Conservation (phyloP, 2,113 vertebrate species). For the Protobothrops flavoviridis region DNA sequence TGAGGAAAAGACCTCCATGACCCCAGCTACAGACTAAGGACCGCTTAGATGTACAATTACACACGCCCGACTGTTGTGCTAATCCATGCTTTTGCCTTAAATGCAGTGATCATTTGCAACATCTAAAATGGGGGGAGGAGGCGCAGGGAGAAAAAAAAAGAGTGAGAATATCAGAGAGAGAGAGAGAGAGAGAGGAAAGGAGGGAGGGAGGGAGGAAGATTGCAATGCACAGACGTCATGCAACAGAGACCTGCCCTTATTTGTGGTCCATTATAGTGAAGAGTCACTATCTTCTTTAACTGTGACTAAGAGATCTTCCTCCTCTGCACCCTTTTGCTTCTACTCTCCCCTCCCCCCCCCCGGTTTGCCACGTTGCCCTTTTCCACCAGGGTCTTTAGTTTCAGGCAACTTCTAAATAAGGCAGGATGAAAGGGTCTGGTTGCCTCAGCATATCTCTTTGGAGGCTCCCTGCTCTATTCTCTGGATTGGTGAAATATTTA, state of each 20-base stretch:
- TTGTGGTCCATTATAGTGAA: slow-evolving; percentile 46
- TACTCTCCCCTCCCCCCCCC: slow-evolving; percentile 36
- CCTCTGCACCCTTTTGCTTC: slow-evolving; percentile 49
- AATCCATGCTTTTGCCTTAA: slow-evolving; percentile 57
- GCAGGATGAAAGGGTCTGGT: slow-evolving; percentile 57
- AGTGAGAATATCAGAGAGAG: background rate
- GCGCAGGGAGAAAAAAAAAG: background rate
- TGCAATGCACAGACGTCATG: background rate
- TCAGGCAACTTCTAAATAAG: slow-evolving; percentile 63
- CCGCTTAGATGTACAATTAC: slow-evolving; percentile 67
- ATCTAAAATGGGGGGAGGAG: slow-evolving; percentile 26
- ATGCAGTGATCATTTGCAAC: slow-evolving; percentile 57
- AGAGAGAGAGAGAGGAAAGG: background rate
- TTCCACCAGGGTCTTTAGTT: slow-evolving; percentile 47
- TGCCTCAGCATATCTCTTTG: slow-evolving; percentile 48
- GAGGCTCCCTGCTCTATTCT: slow-evolving; percentile 58
- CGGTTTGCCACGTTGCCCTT: slow-evolving; percentile 62
- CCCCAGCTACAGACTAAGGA: slow-evolving; percentile 53
- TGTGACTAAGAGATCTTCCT: slow-evolving; percentile 53
- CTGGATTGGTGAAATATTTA: slow-evolving; percentile 67
- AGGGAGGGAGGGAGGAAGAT: background rate
- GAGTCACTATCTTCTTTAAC: slow-evolving; percentile 45
- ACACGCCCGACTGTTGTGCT: slow-evolving; percentile 42
- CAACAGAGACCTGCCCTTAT: slow-evolving; percentile 45
- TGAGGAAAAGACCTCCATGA: slow-evolving; percentile 63